phyloP scores from a whole-genome alignment of 2,888 invertebrate genomes.

The Cyaniris semiargus region DNA sequence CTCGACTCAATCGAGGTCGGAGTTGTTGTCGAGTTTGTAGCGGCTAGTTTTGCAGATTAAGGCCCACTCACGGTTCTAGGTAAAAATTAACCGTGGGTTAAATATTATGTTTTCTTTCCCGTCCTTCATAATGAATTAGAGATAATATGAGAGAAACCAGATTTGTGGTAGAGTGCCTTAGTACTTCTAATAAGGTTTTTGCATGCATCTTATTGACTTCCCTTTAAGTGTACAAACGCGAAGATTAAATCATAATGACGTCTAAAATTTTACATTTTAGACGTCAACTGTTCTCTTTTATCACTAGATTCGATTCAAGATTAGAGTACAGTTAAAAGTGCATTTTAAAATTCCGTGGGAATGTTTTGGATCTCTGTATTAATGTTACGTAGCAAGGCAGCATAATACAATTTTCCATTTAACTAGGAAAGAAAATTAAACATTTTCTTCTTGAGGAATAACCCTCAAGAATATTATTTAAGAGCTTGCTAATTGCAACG shows the following conservation, averaged over 20 bases:
- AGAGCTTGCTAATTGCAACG: neutral
- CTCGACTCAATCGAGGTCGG: neutral
- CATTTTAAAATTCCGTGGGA: slow-evolving; percentile 14
- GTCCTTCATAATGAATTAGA: too few species aligned
- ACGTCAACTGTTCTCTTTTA: neutral
- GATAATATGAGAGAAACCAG: too few species aligned
- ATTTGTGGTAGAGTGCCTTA: too few species aligned
- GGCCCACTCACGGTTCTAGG: neutral
- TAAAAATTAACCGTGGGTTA: too few species aligned
- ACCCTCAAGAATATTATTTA: neutral
- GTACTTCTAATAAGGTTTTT: too few species aligned
- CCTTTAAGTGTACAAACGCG: neutral
- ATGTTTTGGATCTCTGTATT: neutral
- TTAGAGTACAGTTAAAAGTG: neutral
- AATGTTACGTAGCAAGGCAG: neutral
- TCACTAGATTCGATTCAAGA: slow-evolving; percentile 3
- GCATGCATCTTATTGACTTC: neutral
- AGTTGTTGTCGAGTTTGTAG: neutral
- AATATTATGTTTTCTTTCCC: too few species aligned
- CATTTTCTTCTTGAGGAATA: neutral
- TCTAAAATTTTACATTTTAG: slow-evolving; percentile 1
- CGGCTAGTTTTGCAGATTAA: neutral
- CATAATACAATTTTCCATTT: neutral
- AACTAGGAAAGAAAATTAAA: neutral
- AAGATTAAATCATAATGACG: neutral